Conservation (phyloP, 2,113 vertebrate genomes). For the Centrocercus urophasianus region DNA sequence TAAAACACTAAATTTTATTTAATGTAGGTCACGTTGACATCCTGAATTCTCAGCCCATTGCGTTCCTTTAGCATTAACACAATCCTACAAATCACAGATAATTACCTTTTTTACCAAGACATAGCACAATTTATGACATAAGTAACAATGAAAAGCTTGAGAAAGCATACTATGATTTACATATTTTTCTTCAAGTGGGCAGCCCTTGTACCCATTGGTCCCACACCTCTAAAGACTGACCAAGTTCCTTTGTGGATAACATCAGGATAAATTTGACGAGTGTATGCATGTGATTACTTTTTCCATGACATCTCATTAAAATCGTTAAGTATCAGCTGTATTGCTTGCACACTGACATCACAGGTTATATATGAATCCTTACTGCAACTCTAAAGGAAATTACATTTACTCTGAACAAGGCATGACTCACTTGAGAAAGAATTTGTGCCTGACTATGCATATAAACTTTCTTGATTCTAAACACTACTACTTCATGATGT, state of each 20-base stretch:
- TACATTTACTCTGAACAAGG: background rate
- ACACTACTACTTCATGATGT: background rate
- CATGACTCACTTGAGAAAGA: slow-evolving; percentile 37
- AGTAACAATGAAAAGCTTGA: background rate
- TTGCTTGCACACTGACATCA: background rate
- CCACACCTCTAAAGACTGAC: background rate
- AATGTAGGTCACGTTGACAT: slow-evolving; percentile 30
- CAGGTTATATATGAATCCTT: background rate
- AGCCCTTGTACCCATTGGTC: background rate
- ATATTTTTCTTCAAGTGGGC: background rate
- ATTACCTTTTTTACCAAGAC: background rate
- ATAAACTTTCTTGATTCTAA: slow-evolving; percentile 25
- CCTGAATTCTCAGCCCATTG: background rate
- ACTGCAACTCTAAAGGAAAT: background rate
- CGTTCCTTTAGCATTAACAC: background rate
- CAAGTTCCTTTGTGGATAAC: background rate
- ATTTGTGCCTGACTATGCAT: slow-evolving; percentile 37
- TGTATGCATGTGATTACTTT: background rate
- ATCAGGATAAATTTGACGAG: background rate
- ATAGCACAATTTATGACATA: background rate
- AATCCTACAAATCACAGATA: background rate
- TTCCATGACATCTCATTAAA: background rate
- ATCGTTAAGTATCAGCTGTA: background rate
- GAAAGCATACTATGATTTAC: background rate
- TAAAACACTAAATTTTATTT: slow-evolving; percentile 26